Evolutionary conservation across 1,140 invertebrate genomes (phyloP), one percentile per base, ranked within the genome.

Genomic region (Stenopsyche tienmushanensis): DNA sequence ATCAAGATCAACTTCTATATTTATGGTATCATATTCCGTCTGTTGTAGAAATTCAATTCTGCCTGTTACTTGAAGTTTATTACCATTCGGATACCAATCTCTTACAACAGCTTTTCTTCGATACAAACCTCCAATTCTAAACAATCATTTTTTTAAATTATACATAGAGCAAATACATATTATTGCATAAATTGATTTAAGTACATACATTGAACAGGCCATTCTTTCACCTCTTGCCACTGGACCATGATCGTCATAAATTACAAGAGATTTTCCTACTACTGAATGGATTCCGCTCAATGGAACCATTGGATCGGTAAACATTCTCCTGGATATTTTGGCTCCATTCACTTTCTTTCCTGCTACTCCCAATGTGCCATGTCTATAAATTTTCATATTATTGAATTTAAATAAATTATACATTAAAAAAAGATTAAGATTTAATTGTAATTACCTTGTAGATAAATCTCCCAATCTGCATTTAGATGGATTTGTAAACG

Each of bases 161-260:
- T 58, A 9, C 23, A 34, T 59, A n/a, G 60, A 52, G 10, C 18
- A 13, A 25, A 59, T 42, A 10, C 41, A 18, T n/a, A 64, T 64
- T 10, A 57, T 42, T 24, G n/a, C 42, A 3, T 39, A 17, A 50
- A 2, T 41, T 57, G 17, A 20, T 53, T 17, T 47, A 25, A 25
- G 7, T 66, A 77, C 75, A 84, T 80, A 93, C 92, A 85, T 85
- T 15, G 92, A 89, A 78, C 95, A 98, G 0, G 92, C 93, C 71
- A 97, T 80, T 69, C 94, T 78, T 75, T 94, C 90, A 9, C 92
- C 93, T 64, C 94, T 81, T 0, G 92, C 92, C 66, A 89, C 86
- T 1, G 93, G 93, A 2, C 91, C 91, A 73, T 89, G 83, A 72
- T 95, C 92, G 76, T 94, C 93, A 71, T 93, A 93, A 42, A 97